Evolutionary conservation across 2,888 invertebrate genomes (phyloP), one percentile per base, ranked within the genome.

Genomic region (Hemistola chrysoprasaria): DNA sequence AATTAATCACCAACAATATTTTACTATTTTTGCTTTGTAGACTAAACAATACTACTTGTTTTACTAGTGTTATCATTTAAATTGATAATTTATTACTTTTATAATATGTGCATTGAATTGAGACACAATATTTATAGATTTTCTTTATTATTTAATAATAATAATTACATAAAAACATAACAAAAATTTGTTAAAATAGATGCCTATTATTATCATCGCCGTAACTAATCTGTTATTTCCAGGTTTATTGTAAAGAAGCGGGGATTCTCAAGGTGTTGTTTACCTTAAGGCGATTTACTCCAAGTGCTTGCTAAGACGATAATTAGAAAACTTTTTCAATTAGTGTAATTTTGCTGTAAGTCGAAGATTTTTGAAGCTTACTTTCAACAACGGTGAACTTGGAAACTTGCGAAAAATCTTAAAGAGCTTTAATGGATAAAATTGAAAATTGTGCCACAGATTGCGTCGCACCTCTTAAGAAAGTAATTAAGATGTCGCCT

Each of bases 311-410:
- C 73, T 83, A 82, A 87, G 85, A 75, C 81, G 85, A 86, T 87
- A 87, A 87, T 87, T 87, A 87, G 84, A 84, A 87, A 87, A 87
- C 69, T 87, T 87, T 87, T 87, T 87, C 85, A 86, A 87, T 87
- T 87, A 87, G 80, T 85, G 82, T 78, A 84, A 86, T 85, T 85
- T 83, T 71, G 73, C 75, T 78, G 76, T 83, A 78, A 82, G 79
- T 78, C 51, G 63, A 70, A 78, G 78, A 81, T 84, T 83, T 85
- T 84, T 84, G 77, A 83, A 82, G 79, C 75, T 81, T 73, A 77
- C 70, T 63, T 73, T 69, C 70, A 51, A 64, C 59, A 60, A 53
- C 55, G 62, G 54, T 51, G 53, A 56, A 63, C 62, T 64, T 66
- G 56, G 57, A 62, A 63, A 64, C 56, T 41, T 36, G 22, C 24